Evolutionary conservation across 2,797 vertebrate species (phyloP).

Genomic region (Centroberyx gerrardi): DNA sequence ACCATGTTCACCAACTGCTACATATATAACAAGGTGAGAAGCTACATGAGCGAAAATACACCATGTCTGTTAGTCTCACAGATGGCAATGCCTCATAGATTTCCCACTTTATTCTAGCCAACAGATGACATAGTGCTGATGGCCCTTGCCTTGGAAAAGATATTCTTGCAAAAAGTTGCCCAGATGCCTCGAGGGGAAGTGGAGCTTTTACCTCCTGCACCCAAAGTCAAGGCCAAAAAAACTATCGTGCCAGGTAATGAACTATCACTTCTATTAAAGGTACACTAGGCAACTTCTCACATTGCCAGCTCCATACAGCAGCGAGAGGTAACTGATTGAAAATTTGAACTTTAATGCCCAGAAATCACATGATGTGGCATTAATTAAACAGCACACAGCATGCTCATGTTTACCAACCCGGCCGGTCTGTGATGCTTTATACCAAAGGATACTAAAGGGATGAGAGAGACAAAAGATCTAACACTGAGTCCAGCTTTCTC

Average conservation of each 20-base stretch:
- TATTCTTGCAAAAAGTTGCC: constrained; percentile 95
- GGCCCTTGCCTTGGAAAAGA: constrained; percentile 97
- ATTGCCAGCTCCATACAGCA: not conserved
- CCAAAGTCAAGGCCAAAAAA: constrained; percentile 92
- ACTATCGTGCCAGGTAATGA: constrained; percentile 68
- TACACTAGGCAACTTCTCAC: not conserved
- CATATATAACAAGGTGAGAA: constrained; percentile 96
- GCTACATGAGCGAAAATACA: not conserved
- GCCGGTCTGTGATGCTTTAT: no score
- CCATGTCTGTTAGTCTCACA: accelerated
- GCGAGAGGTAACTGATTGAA: no score
- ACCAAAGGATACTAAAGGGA: no score
- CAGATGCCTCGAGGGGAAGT: constrained; percentile 94
- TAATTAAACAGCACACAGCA: no score
- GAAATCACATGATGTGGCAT: no score
- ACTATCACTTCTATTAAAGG: not conserved
- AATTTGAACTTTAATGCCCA: no score
- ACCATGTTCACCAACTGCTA: constrained; percentile 99
- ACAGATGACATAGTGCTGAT: constrained; percentile 99
- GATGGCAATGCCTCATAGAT: not conserved
- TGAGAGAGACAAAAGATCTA: no score
- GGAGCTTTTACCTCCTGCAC: constrained; percentile 88
- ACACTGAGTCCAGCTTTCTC: no score
- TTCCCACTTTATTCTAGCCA: constrained; percentile 82
- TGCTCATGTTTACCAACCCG: no score